These are phyloP conservation scores for Rhinogobio ventralis DNA, from an alignment of 2,797 vertebrate genomes.

Conservation along the genomic window DNA sequence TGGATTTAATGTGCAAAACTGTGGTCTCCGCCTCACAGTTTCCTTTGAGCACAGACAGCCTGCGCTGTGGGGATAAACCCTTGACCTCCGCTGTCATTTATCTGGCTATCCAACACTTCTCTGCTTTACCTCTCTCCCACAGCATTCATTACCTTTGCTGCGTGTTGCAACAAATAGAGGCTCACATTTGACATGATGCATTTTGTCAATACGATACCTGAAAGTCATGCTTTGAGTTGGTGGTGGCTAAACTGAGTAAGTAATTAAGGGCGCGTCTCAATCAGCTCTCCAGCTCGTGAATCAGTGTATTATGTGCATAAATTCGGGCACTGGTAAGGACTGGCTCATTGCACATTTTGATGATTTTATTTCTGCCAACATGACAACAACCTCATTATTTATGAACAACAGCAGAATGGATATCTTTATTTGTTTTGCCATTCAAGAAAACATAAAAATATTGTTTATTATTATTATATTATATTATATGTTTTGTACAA, in stretches of 20 bases:
- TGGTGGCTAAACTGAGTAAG: not conserved
- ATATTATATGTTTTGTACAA: not conserved
- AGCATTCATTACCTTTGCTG: not conserved
- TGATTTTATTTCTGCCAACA: too few species aligned
- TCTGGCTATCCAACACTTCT: constrained; percentile 68
- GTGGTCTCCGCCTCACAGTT: constrained; percentile 69
- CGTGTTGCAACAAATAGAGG: not conserved
- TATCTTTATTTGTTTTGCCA: too few species aligned
- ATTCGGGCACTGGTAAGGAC: not conserved
- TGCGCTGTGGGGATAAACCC: constrained; percentile 62
- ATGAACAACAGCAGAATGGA: too few species aligned
- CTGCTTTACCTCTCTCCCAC: constrained; percentile 59
- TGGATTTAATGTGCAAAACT: constrained; percentile 74
- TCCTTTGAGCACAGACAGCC: constrained; percentile 68
- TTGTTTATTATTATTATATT: too few species aligned
- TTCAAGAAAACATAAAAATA: too few species aligned
- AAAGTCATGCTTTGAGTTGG: not conserved
- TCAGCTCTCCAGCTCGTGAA: not conserved
- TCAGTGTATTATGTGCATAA: not conserved
- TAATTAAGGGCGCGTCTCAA: not conserved
- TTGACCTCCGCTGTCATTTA: constrained; percentile 69
- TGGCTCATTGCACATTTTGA: too few species aligned
- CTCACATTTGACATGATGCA: not conserved
- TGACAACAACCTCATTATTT: too few species aligned
- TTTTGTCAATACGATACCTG: not conserved